Evolutionary conservation across 2,888 invertebrate species (phyloP).

Genomic region (Synanthedon myopaeformis): DNA sequence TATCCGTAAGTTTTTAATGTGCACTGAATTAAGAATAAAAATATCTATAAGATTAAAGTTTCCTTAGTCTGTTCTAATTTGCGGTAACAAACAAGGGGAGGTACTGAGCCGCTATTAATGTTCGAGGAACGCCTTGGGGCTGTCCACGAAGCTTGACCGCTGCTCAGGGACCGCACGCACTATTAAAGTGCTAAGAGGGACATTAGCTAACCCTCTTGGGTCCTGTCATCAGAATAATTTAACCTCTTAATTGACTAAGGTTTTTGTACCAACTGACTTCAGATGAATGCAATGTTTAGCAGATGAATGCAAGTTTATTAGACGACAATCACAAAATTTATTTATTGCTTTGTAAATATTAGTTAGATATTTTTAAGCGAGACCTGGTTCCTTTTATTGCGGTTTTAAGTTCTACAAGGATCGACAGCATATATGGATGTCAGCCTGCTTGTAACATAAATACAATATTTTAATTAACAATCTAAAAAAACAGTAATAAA

Average conservation of each 20-base stretch:
- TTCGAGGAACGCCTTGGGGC: slow-evolving; percentile 51
- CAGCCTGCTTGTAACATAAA: too few species aligned
- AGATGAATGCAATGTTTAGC: neutral
- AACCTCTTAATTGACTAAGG: slow-evolving; percentile 55
- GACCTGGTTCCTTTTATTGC: too few species aligned
- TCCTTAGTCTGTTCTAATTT: slow-evolving; percentile 33
- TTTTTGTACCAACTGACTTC: slow-evolving; percentile 17
- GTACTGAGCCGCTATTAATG: slow-evolving; percentile 41
- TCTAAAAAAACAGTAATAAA: too few species aligned
- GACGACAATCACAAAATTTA: too few species aligned
- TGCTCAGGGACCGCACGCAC: slow-evolving; percentile 41
- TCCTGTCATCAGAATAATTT: slow-evolving; percentile 60
- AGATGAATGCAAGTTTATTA: neutral
- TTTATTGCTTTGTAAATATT: too few species aligned
- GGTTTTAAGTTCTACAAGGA: too few species aligned
- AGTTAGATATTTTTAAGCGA: too few species aligned
- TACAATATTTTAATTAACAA: too few species aligned
- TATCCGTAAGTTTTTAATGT: too few species aligned
- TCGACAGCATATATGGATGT: too few species aligned
- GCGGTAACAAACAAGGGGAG: slow-evolving; percentile 62
- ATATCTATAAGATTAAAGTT: neutral
- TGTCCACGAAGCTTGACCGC: slow-evolving; percentile 54
- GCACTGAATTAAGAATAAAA: slow-evolving; percentile 9
- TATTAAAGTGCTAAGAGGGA: slow-evolving; percentile 69
- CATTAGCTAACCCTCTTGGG: slow-evolving; percentile 57